Base-by-base conservation (phyloP, 2,888 invertebrate species). In the Drosophila longiperda region DNA sequence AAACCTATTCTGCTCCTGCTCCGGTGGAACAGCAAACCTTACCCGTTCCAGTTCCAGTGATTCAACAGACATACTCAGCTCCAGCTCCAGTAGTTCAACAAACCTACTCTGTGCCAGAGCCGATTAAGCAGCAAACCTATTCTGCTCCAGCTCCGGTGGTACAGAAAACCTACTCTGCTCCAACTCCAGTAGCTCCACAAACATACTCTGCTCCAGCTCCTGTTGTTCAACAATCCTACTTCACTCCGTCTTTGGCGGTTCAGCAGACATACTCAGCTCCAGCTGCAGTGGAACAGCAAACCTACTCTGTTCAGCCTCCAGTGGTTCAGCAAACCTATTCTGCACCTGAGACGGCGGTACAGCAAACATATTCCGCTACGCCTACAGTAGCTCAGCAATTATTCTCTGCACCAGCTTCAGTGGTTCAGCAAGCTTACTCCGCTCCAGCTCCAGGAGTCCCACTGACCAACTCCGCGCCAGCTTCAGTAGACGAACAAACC, bases 41-140 rank as follows among this genome's bases (percentile, higher is more conserved):
- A 17, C 36, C 53, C 1, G 17, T 17, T 11, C 17, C 26, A 11
- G 12, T 12, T 11, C 12, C 29, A 29, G 29, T 15, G n/a, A 29
- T 7, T n/a, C 55, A 40, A 8, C 38, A 40, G 12, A n/a, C 40
- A 0, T 40, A 55, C 38, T 29, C 55, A 6, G 55, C 38, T 29
- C 38, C 38, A n/a, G 38, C 29, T 15, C 20, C 32, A n/a, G 32
- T 57, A 1, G 20, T 32, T n/a, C 38, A 55, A 12, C 26, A 38
- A 4, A 38, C 6, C n/a, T 23, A 55, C 17, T 45, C n/a, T n/a
- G n/a, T n/a, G n/a, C n/a, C n/a, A n/a, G n/a, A n/a, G n/a, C n/a
- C n/a, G n/a, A n/a, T n/a, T n/a, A n/a, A n/a, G n/a, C n/a, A 76
- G n/a, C 59, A 77, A 20, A 62, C 66, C 9, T 73, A 65, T 32